Percentiles rank a stretch among this genome's conserved stretches.
phyloP scores from a whole-genome alignment of 92 coral and sea anemone genomes.

The Palythoa grandiflora region DNA sequence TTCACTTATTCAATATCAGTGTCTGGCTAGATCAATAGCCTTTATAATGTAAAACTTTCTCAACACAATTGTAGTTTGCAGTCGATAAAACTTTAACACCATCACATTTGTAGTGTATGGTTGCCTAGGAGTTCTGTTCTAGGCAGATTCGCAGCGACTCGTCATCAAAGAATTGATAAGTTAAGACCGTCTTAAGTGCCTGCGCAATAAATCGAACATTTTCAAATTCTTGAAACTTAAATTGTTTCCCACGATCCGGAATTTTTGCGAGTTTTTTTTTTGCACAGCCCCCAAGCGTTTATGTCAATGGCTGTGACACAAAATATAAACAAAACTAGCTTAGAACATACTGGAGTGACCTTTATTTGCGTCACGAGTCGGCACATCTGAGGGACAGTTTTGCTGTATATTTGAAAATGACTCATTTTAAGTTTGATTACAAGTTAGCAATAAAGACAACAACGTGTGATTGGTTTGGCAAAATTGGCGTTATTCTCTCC shows the following conservation, averaged over 20 bases:
- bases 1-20: slow-evolving; percentile 26
- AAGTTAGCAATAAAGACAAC: slow-evolving; percentile 52
- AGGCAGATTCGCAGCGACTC: neutral
- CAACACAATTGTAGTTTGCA: slow-evolving; percentile 47
- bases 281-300: slow-evolving; percentile 66
- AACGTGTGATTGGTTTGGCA: slow-evolving; percentile 9
- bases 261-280: slow-evolving; percentile 80
- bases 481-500: slow-evolving; percentile 1
- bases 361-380: slow-evolving; percentile 68
- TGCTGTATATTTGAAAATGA: slow-evolving; percentile 76
- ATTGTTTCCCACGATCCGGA: slow-evolving; percentile 76
- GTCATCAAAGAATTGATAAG: neutral
- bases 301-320: slow-evolving; percentile 80
- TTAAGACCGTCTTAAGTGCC: neutral
- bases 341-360: slow-evolving; percentile 63
- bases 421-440: slow-evolving; percentile 58
- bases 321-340: slow-evolving; percentile 62
- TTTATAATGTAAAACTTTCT: slow-evolving; percentile 41
- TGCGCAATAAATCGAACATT: neutral
- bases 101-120: neutral
- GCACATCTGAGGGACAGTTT: slow-evolving; percentile 70
- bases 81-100: slow-evolving; percentile 36
- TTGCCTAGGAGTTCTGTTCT: slow-evolving; percentile 20
- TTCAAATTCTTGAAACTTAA: slow-evolving; percentile 48
- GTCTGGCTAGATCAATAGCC: slow-evolving; percentile 28